A percentile compares a stretch with the other conserved stretches of the same genome.
These are phyloP conservation scores for Acronicta leporina DNA, from an alignment of 2,888 invertebrate genomes.

Conservation along the genomic window DNA sequence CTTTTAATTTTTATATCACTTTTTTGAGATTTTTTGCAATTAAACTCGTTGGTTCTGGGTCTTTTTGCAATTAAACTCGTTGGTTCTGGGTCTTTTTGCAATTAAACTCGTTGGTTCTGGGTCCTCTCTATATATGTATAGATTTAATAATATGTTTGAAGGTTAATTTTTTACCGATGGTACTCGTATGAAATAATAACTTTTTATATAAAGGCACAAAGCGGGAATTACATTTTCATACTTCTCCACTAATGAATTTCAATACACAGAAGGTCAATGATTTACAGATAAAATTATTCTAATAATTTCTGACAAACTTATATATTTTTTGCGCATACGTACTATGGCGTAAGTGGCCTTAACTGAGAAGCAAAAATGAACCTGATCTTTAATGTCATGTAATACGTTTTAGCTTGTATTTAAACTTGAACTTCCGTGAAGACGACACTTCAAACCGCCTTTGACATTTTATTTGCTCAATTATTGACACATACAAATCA, in stretches of 20 bases:
- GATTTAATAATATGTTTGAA: no score
- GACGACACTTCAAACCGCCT: slow-evolving; percentile 57
- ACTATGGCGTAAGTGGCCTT: slow-evolving; percentile 33
- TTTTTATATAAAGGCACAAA: no score
- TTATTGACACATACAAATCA: slow-evolving; percentile 64
- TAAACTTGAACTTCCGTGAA: slow-evolving; percentile 53
- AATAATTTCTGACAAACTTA: slow-evolving; percentile 33
- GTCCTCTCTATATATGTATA: no score
- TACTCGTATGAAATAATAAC: no score
- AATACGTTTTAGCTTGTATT: slow-evolving; percentile 40
- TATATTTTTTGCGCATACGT: slow-evolving; percentile 32
- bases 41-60: no score
- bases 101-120: no score
- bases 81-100: no score
- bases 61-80: no score
- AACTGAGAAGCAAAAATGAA: slow-evolving; percentile 18
- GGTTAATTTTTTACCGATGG: no score
- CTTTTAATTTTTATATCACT: no score
- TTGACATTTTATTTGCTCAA: slow-evolving; percentile 64
- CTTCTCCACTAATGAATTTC: slow-evolving; percentile 25
- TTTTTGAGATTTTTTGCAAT: no score
- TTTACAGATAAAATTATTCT: slow-evolving; percentile 20
- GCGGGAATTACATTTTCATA: slow-evolving; percentile 14
- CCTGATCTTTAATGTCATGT: slow-evolving; percentile 21
- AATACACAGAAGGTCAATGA: slow-evolving; percentile 42